Base-by-base conservation (phyloP, 2,113 vertebrate genomes). In the Triplophysa dalaica region DNA sequence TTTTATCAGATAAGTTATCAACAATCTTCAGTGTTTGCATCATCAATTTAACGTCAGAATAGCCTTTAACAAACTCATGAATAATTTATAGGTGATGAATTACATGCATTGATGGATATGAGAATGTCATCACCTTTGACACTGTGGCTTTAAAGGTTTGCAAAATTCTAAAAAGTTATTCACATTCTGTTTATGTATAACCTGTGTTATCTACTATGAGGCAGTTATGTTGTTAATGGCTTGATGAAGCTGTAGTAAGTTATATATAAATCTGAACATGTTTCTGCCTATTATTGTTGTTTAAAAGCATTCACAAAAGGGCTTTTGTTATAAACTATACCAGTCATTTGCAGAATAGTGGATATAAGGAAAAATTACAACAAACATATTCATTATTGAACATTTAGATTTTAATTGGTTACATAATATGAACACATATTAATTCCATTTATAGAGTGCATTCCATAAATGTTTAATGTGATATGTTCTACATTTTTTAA, bases 101-200 rank as follows among this genome's bases (percentile, higher is more conserved):
- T 58, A 58, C 19, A 58, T n/a, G 2, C 19, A 58, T 7, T 58
- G 54, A 70, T 21, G 24, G 38, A 62, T 45, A 43, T 45, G 38
- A 19, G 13, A 45, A 56, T 50, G 72, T 75, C 72, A 45, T 24
- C 38, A 60, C 72, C 54, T 61, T 62, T 62, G 72, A 75, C 56
- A 45, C 24, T 8, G 8, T 58, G 29, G 19, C 9, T 60, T 73
- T 58, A 73, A 73, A 73, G 54, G 38, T 48, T 45, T 10, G 38
- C 54, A 61, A 61, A 60, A 16, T 58, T 58, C n/a, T 21, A 52
- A 16, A 5, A 12, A 45, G 43, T 45, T 6, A 52, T 16, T n/a
- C 54, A 58, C 16, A 52, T 21, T 58, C 54, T 21, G 54, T 62
- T 74, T 14, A 74, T 74, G 38, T 62, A 16, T 75, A 75, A 75